phyloP scores from a whole-genome alignment of 2,113 vertebrate genomes.

The Carlito syrichta region DNA sequence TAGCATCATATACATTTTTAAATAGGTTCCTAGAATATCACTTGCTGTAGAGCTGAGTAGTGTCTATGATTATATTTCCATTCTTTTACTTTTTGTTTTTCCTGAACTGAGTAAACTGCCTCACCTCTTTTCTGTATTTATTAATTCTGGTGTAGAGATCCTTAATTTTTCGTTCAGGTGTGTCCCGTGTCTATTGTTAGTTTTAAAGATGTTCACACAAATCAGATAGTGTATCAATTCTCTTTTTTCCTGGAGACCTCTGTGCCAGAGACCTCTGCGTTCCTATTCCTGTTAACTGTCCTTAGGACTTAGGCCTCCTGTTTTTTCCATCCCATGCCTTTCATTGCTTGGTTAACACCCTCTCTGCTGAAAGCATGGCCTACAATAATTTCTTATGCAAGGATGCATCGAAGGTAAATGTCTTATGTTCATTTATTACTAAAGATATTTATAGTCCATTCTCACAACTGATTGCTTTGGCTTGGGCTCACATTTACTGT shows the following conservation, averaged over 20 bases:
- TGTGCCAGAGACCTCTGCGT: neutral
- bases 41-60: neutral
- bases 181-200: neutral
- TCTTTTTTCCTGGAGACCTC: neutral
- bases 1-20: neutral
- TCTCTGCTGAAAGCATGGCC: neutral
- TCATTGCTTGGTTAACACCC: neutral
- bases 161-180: neutral
- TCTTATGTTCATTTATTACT: neutral
- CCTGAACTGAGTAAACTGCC: neutral
- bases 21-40: neutral
- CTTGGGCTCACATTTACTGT: neutral
- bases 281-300: neutral
- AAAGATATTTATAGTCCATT: neutral
- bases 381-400: neutral
- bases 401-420: neutral
- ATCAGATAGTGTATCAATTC: neutral
- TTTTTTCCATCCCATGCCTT: neutral
- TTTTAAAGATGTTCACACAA: neutral
- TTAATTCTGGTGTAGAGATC: neutral
- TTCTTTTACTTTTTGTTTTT: neutral
- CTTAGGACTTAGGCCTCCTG: neutral
- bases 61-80: neutral
- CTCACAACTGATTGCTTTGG: neutral
- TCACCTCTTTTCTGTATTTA: neutral